Evolutionary conservation across 1,140 invertebrate genomes (phyloP).

Genomic region (Leptinotarsa lineolata): DNA sequence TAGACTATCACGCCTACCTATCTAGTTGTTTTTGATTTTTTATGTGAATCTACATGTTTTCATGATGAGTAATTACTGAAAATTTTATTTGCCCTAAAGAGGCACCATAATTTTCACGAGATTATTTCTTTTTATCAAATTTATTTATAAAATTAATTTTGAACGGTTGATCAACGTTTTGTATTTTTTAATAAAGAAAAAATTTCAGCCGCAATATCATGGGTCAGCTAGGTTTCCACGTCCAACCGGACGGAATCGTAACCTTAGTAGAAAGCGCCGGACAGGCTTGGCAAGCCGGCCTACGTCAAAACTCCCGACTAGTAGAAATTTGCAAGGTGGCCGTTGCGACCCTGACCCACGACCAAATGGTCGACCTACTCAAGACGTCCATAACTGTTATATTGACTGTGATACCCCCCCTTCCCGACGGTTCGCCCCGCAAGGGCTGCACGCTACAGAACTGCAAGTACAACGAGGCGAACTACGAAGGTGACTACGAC

Average conservation of each 20-base stretch:
- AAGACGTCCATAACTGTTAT: slow-evolving; percentile 87
- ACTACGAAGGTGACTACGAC: slow-evolving; percentile 75
- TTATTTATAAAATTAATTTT: too few relatives aligned
- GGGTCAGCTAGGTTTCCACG: slow-evolving; percentile 92
- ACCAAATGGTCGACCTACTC: slow-evolving; percentile 91
- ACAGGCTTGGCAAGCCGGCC: slow-evolving; percentile 85
- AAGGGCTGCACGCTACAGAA: slow-evolving; percentile 72
- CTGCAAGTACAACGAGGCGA: slow-evolving; percentile 68
- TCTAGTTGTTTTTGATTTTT: too few relatives aligned
- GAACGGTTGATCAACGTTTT: background rate
- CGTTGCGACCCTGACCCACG: slow-evolving; percentile 86
- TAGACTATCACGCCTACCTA: too few relatives aligned
- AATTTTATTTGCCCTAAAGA: too few relatives aligned
- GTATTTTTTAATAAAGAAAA: slow-evolving; percentile 22
- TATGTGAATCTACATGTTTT: too few relatives aligned
- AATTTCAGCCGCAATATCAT: slow-evolving; percentile 71
- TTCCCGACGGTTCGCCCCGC: slow-evolving; percentile 49
- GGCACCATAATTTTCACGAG: too few relatives aligned
- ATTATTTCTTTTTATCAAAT: too few relatives aligned
- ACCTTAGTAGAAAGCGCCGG: slow-evolving; percentile 90
- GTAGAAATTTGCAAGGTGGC: slow-evolving; percentile 93
- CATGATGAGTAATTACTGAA: too few relatives aligned
- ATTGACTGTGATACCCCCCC: slow-evolving; percentile 80
- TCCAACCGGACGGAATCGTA: slow-evolving; percentile 93
- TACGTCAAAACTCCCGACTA: slow-evolving; percentile 84